phyloP scores from a whole-genome alignment of 2,888 invertebrate species.

The Drosophila kanekoi region DNA sequence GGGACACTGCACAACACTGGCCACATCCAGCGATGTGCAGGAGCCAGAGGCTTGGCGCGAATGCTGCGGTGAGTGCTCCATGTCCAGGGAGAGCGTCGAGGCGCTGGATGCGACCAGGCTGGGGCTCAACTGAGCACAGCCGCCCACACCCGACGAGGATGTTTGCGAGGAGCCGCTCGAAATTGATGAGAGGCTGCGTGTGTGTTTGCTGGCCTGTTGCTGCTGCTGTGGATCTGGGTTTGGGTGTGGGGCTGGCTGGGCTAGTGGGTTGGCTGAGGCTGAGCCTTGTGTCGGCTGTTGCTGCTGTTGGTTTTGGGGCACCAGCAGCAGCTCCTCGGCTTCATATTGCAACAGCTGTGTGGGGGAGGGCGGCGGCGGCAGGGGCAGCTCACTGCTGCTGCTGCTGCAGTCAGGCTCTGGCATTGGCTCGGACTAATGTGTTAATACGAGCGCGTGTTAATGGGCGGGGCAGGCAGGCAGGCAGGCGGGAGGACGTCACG shows the following conservation, averaged over 20 bases:
- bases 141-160: conserved; percentile 78
- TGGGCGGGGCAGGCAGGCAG: conserved; percentile 25
- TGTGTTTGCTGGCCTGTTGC: conserved; percentile 71
- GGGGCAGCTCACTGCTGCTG: conserved; percentile 72
- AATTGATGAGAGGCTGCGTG: conserved; percentile 83
- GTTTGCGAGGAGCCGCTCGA: conserved; percentile 77
- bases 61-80: conserved; percentile 77
- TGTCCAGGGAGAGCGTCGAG: conserved; percentile 78
- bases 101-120: conserved; percentile 61
- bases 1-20: conserved; percentile 29
- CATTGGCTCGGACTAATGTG: conserved; percentile 68
- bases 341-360: conserved; percentile 83
- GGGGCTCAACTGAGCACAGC: conserved; percentile 60
- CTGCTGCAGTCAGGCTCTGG: conserved; percentile 41
- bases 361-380: conserved; percentile 84
- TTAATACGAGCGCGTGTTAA: conserved; percentile 65
- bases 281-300: conserved; percentile 13
- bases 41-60: conserved; percentile 82
- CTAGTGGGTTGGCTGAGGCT: conserved; percentile 1
- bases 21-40: conserved; percentile 72
- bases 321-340: conserved; percentile 54
- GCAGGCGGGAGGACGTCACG: conserved; percentile 2
- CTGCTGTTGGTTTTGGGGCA: conserved; percentile 14
- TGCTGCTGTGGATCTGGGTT: conserved; percentile 30
- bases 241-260: conserved; percentile 20